Base-by-base conservation (phyloP, 2,797 vertebrate species). In the Austrolebias charrua region DNA sequence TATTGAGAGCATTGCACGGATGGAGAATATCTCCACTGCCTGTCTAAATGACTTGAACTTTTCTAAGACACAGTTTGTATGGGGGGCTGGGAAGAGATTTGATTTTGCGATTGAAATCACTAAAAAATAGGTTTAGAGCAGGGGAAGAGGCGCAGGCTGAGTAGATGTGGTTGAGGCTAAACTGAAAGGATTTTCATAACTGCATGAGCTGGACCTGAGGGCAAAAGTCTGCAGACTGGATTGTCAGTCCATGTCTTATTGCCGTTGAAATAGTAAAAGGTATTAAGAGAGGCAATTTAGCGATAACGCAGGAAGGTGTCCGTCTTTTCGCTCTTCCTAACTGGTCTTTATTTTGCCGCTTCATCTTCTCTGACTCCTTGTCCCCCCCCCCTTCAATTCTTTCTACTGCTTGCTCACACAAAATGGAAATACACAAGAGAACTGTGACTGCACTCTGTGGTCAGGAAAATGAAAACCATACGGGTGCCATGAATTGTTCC, bases 391-490 rank as follows among this genome's bases (percentile, higher is more conserved):
- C 52, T 47, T 47, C n/a, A 48, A 54, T 47, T 69, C 47, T 54
- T 55, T 70, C 75, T 58, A 54, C 45, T 45, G 43, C 58, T 75
- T 15, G 24, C 28, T 81, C 75, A 43, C 77, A 76, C 64, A 75
- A 78, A 40, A 73, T 79, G 62, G n/a, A 85, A 85, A 80, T 59
- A 69, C 65, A 75, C 55, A 38, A 62, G 66, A 62, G 46, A 28
- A 62, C 76, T 60, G 50, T 49, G 79, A 76, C 78, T 74, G 57
- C 69, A 66, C 45, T 40, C 11, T 84, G 84, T 42, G 81, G 81
- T 87, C 71, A 76, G 69, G 69, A 73, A 86, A 85, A 90, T 89
- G 65, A 86, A 79, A 75, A 84, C 78, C 85, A 89, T 84, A 88
- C 65, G 81, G 64, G 55, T 69, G 78, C 65, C 69, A 74, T 79